These are phyloP conservation scores for Scomber colias DNA, from an alignment of 2,113 vertebrate genomes.

Conservation along the genomic window DNA sequence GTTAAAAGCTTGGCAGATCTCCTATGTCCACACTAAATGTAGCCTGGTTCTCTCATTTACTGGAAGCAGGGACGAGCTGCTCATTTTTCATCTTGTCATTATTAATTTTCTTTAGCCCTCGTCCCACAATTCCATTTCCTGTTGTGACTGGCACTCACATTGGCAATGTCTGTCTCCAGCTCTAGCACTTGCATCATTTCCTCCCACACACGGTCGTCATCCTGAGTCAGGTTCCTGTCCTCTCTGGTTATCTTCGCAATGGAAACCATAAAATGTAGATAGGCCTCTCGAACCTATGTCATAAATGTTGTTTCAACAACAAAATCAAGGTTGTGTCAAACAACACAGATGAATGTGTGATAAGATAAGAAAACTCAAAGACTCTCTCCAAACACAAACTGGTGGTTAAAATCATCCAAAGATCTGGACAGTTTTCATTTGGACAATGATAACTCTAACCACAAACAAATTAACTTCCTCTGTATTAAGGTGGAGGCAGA, in stretches of 20 bases:
- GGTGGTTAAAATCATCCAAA: too few species aligned
- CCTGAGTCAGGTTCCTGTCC: constrained; percentile 88
- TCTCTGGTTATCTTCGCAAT: constrained; percentile 91
- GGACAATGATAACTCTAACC: too few species aligned
- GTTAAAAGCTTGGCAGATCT: constrained; percentile 24
- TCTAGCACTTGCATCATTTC: constrained; percentile 93
- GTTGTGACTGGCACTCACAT: constrained; percentile 84
- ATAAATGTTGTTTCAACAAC: background rate
- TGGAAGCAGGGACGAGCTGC: constrained; percentile 7
- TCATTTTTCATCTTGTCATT: constrained; percentile 57
- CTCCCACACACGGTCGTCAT: constrained; percentile 86
- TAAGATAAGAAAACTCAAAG: background rate
- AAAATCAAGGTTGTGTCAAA: constrained; percentile 7
- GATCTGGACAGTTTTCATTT: background rate
- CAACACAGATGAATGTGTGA: background rate
- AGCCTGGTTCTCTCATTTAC: constrained; percentile 22
- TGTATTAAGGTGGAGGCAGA: background rate
- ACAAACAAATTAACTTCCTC: background rate
- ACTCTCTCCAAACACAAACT: too few species aligned
- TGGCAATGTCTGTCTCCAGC: constrained; percentile 94
- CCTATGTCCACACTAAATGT: constrained; percentile 12
- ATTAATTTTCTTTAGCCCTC: constrained; percentile 22
- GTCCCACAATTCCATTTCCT: constrained; percentile 44
- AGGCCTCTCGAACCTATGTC: constrained; percentile 91
- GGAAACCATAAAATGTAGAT: constrained; percentile 93